These are phyloP conservation scores for Sebastiscus albofasciatus DNA, from an alignment of 2,797 vertebrate species.

Conservation along the genomic window DNA sequence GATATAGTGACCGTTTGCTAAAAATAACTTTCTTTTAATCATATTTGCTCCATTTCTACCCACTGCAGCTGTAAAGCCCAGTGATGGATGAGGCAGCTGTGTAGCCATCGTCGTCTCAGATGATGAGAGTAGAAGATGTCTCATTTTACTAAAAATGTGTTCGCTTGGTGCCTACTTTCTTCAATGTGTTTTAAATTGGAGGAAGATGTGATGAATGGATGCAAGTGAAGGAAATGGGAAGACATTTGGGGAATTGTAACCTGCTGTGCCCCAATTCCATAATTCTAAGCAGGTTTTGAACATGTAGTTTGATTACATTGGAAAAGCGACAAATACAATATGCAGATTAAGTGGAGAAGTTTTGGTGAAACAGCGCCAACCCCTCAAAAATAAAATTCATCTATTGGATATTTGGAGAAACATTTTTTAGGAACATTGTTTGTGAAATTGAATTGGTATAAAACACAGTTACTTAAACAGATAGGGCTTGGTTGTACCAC, in stretches of 20 bases:
- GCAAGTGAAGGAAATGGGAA: not conserved
- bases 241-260: not conserved
- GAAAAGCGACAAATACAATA: not conserved
- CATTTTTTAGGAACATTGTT: not conserved
- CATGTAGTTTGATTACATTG: not conserved
- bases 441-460: not conserved
- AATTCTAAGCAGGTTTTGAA: not conserved
- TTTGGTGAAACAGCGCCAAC: not conserved
- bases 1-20: no score
- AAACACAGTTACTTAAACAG: not conserved
- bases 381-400: not conserved
- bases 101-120: not conserved
- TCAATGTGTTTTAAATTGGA: not conserved
- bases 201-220: not conserved
- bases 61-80: not conserved
- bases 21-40: no score
- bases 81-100: not conserved
- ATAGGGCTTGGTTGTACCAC: not conserved
- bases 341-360: not conserved
- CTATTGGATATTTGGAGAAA: not conserved
- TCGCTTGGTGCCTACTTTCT: not conserved
- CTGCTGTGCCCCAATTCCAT: constrained; percentile 15
- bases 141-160: not conserved
- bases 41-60: no score
- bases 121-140: not conserved